Evolutionary conservation across 2,113 vertebrate species (phyloP).

Genomic region (Okapia johnstoni): DNA sequence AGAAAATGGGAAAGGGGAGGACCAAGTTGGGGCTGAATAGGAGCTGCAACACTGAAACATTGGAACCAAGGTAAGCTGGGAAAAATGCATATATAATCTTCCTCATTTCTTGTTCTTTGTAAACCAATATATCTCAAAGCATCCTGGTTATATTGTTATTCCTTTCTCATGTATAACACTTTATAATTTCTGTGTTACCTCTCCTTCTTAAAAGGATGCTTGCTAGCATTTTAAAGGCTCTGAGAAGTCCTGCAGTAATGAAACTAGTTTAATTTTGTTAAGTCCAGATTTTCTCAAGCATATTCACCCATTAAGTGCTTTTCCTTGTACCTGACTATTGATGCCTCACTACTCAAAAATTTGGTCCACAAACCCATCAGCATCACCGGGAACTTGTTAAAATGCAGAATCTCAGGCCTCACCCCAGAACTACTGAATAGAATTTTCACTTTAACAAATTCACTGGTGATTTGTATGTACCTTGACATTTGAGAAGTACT

Average conservation of each 20-base stretch:
- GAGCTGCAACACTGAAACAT: fast-evolving
- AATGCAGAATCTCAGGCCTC: background rate
- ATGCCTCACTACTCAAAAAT: background rate
- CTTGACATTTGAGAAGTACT: background rate
- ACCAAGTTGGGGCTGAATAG: background rate
- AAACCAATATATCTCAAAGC: background rate
- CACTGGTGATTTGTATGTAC: fast-evolving
- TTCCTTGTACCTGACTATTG: background rate
- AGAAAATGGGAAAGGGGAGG: background rate
- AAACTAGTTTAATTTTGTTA: background rate
- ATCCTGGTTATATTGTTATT: background rate
- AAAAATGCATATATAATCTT: fast-evolving
- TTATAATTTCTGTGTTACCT: background rate
- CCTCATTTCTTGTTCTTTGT: background rate
- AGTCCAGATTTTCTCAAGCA: background rate
- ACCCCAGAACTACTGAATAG: too few species aligned
- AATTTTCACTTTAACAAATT: background rate
- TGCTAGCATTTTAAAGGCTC: background rate
- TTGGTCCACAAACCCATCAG: background rate
- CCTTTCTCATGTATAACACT: background rate
- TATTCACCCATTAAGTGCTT: background rate
- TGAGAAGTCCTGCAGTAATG: background rate
- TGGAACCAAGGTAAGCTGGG: background rate
- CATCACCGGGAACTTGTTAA: background rate
- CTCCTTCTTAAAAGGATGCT: background rate